These are phyloP conservation scores for Neodiprion lecontei DNA, from an alignment of 1,140 invertebrate genomes.

Conservation along the genomic window DNA sequence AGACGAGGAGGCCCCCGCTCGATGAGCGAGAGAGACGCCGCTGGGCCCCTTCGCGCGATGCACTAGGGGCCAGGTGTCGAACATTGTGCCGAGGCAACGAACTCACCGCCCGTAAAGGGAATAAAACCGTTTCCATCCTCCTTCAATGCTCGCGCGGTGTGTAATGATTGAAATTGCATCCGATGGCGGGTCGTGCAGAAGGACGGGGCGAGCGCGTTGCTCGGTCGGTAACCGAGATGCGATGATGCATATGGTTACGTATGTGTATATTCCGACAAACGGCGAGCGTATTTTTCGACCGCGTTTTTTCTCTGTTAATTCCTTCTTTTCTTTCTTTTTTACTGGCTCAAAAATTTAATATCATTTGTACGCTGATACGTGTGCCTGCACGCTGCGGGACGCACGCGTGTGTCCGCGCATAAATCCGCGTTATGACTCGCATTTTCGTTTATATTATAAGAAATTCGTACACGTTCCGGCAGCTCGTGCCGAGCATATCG, in stretches of 20 bases:
- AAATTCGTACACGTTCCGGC: conserved; percentile 1
- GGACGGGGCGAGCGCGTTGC: not conserved
- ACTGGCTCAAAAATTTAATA: not conserved
- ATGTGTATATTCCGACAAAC: not conserved
- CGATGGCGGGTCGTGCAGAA: not conserved
- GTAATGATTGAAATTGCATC: conserved; percentile 5
- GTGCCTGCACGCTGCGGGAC: too few relatives aligned
- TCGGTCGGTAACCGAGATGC: too few relatives aligned
- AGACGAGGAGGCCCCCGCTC: not conserved
- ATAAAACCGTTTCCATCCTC: conserved; percentile 5
- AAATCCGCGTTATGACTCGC: too few relatives aligned
- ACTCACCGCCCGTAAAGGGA: not conserved
- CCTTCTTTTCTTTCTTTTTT: too few relatives aligned
- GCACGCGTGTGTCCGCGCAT: too few relatives aligned
- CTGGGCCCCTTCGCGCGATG: not conserved
- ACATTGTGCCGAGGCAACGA: conserved; percentile 6
- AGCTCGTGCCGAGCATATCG: not conserved
- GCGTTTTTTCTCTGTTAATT: too few relatives aligned
- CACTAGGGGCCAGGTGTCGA: conserved; percentile 2
- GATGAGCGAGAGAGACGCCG: not conserved
- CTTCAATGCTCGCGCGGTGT: not conserved
- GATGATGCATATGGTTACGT: too few relatives aligned
- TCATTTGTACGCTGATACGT: too few relatives aligned
- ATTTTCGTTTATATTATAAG: not conserved
- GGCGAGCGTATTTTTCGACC: not conserved